Base-by-base conservation (phyloP, 2,888 invertebrate species). In the Thymelicus acteon region DNA sequence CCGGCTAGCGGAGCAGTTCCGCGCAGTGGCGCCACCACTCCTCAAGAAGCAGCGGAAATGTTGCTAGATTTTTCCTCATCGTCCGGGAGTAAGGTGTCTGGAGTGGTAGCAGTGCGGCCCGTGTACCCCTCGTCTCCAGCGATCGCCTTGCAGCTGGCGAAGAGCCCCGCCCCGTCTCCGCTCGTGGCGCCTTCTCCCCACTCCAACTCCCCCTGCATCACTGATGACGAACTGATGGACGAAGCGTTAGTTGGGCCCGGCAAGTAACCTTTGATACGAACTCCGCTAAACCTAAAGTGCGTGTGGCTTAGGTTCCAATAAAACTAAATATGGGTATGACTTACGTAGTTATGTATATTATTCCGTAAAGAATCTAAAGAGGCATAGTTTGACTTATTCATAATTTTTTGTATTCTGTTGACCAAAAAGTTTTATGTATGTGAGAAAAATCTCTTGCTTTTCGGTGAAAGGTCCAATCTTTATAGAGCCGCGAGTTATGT, bases 181-280 rank as follows among this genome's bases (percentile, higher is more conserved):
- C 91, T 96, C 60, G 92, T 95, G 57, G 95, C 95, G 63, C 95
- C 96, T 6, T 96, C 97, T 7, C 94, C 95, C n/a, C 94, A 94
- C 81, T 94, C 96, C 39, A 96, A 96, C 77, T 97, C 97, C 7
- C 97, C 97, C 19, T 96, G 97, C 79, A 96, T 97, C 78, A 97
- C 97, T 60, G 98, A 98, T 83, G 98, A 98, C 86, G 98, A 98
- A 82, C 95, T 98, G 24, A 97, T 97, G 97, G 97, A 98, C 86
- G 97, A 97, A 85, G 97, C 97, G 7, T 91, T 98, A 63, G 96
- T 97, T 66, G 97, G 97, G 8, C 95, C 96, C 80, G 96, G 96
- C 57, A 97, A 97, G 94, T 96, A 94, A 61, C 54, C 39, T 24
- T 24, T 24, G 31, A 52, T 49, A 52, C 15, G 19, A 52, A 19